These are phyloP conservation scores for Staurois parvus DNA, from an alignment of 2,797 vertebrate genomes.

Conservation along the genomic window DNA sequence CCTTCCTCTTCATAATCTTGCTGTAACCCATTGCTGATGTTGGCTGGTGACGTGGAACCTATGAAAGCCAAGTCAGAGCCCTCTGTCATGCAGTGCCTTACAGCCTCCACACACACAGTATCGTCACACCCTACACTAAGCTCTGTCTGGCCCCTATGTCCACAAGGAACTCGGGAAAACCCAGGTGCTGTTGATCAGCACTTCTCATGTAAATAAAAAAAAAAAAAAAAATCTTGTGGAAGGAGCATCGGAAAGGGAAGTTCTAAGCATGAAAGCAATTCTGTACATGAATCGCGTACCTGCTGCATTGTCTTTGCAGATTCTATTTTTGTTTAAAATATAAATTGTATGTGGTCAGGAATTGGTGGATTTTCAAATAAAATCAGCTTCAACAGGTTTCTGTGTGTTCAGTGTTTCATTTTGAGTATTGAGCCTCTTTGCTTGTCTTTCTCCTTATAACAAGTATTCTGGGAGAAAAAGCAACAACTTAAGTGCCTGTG, in stretches of 20 bases:
- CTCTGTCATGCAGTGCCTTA: slow-evolving; percentile 27
- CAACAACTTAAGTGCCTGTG: too few relatives aligned
- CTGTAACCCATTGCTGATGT: slow-evolving; percentile 31
- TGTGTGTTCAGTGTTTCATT: slow-evolving; percentile 24
- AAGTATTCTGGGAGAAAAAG: too few relatives aligned
- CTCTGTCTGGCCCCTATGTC: slow-evolving; percentile 22
- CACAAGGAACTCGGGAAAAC: slow-evolving; percentile 8
- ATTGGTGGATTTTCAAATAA: slow-evolving; percentile 99
- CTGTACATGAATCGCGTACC: slow-evolving; percentile 91
- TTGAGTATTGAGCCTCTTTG: too few relatives aligned
- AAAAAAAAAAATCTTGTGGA: slow-evolving; percentile 74
- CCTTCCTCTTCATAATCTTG: background rate
- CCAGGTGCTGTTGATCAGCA: slow-evolving; percentile 93
- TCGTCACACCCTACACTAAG: background rate
- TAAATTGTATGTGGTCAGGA: slow-evolving; percentile 92
- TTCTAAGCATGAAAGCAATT: slow-evolving; percentile 92
- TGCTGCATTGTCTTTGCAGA: slow-evolving; percentile 95
- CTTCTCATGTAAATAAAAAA: slow-evolving; percentile 89
- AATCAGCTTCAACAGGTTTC: slow-evolving; percentile 91
- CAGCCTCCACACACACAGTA: background rate
- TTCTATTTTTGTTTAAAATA: slow-evolving; percentile 99
- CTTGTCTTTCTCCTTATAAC: too few relatives aligned
- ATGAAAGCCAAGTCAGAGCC: background rate
- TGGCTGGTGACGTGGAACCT: background rate
- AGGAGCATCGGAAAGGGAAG: slow-evolving; percentile 82